phyloP scores from a whole-genome alignment of 2,113 vertebrate genomes.

The Hyperoodon ampullatus region DNA sequence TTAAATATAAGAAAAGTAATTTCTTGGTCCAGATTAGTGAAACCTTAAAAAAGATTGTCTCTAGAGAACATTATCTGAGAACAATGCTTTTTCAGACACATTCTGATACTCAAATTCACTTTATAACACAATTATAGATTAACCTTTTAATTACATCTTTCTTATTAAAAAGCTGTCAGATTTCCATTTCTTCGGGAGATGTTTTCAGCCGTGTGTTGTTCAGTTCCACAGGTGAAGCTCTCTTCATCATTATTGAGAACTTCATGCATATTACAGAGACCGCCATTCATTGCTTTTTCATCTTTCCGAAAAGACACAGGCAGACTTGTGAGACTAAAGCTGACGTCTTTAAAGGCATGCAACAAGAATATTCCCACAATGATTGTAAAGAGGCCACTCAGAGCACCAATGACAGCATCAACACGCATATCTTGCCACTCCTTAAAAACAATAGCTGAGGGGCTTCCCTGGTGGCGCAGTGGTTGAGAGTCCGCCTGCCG shows the following conservation, averaged over 20 bases:
- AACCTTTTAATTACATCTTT: conserved; percentile 41
- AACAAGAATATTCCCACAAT: conserved; percentile 98
- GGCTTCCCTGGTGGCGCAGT: too few species aligned
- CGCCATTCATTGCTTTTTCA: conserved; percentile 89
- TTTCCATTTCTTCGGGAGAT: conserved; percentile 93
- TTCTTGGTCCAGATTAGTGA: conserved; percentile 86
- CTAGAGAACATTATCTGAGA: conserved; percentile 81
- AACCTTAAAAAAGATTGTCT: conserved; percentile 92
- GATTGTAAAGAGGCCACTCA: conserved; percentile 97
- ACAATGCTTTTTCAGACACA: conserved; percentile 78
- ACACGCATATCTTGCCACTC: conserved; percentile 96
- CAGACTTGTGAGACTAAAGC: conserved; percentile 90
- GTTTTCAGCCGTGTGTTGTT: conserved; percentile 86
- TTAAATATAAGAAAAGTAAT: conserved; percentile 71
- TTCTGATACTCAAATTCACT: conserved; percentile 73
- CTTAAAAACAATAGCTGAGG: conserved; percentile 90
- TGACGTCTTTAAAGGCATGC: conserved; percentile 98
- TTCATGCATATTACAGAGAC: conserved; percentile 87
- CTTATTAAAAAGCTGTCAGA: conserved; percentile 87
- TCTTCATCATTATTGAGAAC: conserved; percentile 86
- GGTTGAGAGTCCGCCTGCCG: too few species aligned
- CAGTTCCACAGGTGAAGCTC: conserved; percentile 86
- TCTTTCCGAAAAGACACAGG: conserved; percentile 94
- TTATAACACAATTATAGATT: conserved; percentile 79
- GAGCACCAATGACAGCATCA: conserved; percentile 93